Percentiles rank a stretch among this genome's conserved stretches.
phyloP scores from a whole-genome alignment of 1,140 invertebrate genomes.

The Probaryconus sp. region DNA sequence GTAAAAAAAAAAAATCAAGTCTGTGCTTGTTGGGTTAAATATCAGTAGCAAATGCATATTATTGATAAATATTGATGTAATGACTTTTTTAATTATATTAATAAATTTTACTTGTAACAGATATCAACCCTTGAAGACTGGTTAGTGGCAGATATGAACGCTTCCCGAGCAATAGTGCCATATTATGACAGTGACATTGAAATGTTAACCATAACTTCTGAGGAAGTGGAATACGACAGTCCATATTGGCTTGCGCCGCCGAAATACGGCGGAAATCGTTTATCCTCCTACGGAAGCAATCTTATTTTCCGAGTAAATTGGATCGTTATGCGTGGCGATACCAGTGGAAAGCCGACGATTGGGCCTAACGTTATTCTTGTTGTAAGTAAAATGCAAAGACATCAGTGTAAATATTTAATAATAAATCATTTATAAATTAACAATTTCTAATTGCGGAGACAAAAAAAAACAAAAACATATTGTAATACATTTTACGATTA shows the following conservation, averaged over 20 bases:
- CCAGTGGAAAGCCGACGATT: slow-evolving; percentile 88
- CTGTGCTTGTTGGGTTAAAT: too few relatives aligned
- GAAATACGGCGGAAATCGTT: slow-evolving; percentile 85
- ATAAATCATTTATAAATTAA: too few relatives aligned
- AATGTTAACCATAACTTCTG: slow-evolving; percentile 80
- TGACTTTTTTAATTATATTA: not conserved
- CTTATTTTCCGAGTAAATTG: slow-evolving; percentile 89
- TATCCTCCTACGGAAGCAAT: slow-evolving; percentile 91
- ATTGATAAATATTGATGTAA: not conserved
- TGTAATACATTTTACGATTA: slow-evolving; percentile 63
- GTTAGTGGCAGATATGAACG: slow-evolving; percentile 82
- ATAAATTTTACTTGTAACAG: slow-evolving; percentile 66
- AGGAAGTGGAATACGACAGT: slow-evolving; percentile 84
- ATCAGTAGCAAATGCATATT: not conserved
- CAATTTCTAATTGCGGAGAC: too few relatives aligned
- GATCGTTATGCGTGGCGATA: slow-evolving; percentile 92
- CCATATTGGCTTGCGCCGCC: slow-evolving; percentile 94
- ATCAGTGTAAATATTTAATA: not conserved
- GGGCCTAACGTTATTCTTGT: slow-evolving; percentile 92
- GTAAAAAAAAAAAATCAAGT: too few relatives aligned
- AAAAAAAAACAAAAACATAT: slow-evolving; percentile 6
- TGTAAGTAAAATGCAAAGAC: slow-evolving; percentile 75
- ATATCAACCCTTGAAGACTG: slow-evolving; percentile 82
- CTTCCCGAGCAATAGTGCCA: slow-evolving; percentile 77
- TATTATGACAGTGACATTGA: slow-evolving; percentile 79